Evolutionary conservation across 2,888 invertebrate species (phyloP).

Genomic region (Orthosia gracilis): DNA sequence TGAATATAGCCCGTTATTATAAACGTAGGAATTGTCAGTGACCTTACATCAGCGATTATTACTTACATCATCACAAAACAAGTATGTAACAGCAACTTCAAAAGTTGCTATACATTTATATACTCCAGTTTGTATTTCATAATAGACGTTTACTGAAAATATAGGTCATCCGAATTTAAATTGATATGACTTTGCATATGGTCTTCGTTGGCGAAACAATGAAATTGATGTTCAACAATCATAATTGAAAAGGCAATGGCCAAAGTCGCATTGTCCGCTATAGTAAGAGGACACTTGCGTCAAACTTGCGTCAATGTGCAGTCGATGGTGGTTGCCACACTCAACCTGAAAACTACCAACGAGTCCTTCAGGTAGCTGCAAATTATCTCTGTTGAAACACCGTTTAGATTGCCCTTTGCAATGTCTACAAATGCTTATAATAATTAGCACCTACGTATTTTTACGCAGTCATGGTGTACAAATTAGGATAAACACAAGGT

Average conservation of each 20-base stretch:
- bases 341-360: slow-evolving; percentile 63
- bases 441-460: slow-evolving; percentile 41
- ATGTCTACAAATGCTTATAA: slow-evolving; percentile 50
- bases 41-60: slow-evolving; percentile 21
- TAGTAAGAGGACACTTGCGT: slow-evolving; percentile 74
- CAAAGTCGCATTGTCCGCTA: slow-evolving; percentile 72
- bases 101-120: background rate
- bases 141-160: slow-evolving; percentile 17
- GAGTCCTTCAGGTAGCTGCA: slow-evolving; percentile 63
- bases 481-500: slow-evolving; percentile 27
- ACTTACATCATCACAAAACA: slow-evolving; percentile 3
- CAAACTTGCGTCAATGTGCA: slow-evolving; percentile 69
- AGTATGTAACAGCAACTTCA: slow-evolving; percentile 4
- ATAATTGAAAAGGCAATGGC: slow-evolving; percentile 71
- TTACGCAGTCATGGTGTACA: slow-evolving; percentile 20
- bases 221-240: slow-evolving; percentile 75
- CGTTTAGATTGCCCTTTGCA: slow-evolving; percentile 32
- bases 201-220: slow-evolving; percentile 69
- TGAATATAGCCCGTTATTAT: slow-evolving; percentile 32
- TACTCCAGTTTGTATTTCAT: slow-evolving; percentile 30
- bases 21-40: slow-evolving; percentile 22
- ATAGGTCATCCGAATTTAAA: slow-evolving; percentile 16
- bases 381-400: slow-evolving; percentile 63
- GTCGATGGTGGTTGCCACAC: slow-evolving; percentile 69
- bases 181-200: slow-evolving; percentile 31